Percentiles rank a stretch among this genome's conserved stretches.
Conservation (phyloP, 2,797 vertebrate species). For the Anniella stebbinsi region DNA sequence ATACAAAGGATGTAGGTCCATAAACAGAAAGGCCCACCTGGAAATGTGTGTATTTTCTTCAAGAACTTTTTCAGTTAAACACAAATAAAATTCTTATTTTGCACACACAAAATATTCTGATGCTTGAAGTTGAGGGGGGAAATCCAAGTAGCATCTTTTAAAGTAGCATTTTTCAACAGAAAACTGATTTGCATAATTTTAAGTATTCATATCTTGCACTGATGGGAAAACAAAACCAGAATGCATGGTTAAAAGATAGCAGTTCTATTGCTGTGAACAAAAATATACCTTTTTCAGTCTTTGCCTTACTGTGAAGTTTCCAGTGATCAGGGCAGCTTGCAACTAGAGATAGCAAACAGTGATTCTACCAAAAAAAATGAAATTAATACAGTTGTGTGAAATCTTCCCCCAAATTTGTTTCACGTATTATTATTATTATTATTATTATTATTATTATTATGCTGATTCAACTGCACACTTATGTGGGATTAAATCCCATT, state of each 20-base stretch:
- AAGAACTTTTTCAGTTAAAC: neutral
- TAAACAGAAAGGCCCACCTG: neutral
- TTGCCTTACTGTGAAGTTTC: neutral
- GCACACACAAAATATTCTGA: conserved; percentile 7
- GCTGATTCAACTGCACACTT: neutral
- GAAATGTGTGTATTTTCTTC: neutral
- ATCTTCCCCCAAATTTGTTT: neutral
- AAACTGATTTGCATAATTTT: conserved; percentile 67
- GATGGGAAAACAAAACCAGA: conserved; percentile 58
- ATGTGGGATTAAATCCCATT: neutral
- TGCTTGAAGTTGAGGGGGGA: conserved; percentile 41
- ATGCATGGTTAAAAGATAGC: conserved; percentile 67
- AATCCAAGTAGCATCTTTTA: conserved; percentile 11
- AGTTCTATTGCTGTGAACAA: conserved; percentile 68
- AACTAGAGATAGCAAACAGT: neutral
- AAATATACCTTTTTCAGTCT: conserved; percentile 44
- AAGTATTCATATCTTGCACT: conserved; percentile 63
- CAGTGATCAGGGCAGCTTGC: neutral
- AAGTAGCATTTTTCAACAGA: conserved; percentile 58
- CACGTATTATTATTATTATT: no score
- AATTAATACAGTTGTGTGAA: neutral
- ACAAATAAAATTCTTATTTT: neutral
- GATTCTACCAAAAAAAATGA: neutral
- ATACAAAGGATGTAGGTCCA: conserved; percentile 1
- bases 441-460: no score